Base-by-base conservation (phyloP, 92 coral and sea anemone species). In the Micromussa lordhowensis region DNA sequence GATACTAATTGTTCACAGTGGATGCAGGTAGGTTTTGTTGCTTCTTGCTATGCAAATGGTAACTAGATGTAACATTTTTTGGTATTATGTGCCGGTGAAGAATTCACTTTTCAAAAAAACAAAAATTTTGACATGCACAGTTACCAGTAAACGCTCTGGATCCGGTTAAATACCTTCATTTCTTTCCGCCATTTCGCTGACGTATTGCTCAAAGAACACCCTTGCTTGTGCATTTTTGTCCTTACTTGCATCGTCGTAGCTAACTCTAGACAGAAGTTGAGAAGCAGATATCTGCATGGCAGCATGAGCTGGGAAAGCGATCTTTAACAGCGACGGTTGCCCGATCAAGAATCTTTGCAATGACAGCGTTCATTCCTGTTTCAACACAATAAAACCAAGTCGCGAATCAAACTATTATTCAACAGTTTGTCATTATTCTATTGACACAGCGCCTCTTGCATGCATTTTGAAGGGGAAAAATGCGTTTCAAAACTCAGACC, bases 341-440 rank as follows among this genome's bases (percentile, higher is more conserved):
- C 66, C 32, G 51, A n/a, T 79, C n/a, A 87, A 30, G 53, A 61
- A 87, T 9, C 22, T 77, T 44, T 87, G 90, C 83, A 87, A 73
- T 34, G 86, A 87, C 90, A 1, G 13, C 90, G 13, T 86, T 86
- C 90, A 86, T 78, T 77, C 83, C 90, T 86, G 84, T 63, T 86
- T 24, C 83, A 78, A 78, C 22, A 51, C 32, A 40, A 85, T 6
- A 71, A 66, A 82, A 82, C 57, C 10, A 13, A 70, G 55, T 81
- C 35, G 7, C 11, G 31, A 81, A 81, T 26, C 80, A 26, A 49
- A 24, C 54, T 74, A 48, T 76, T n/a, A 19, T 76, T 76, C 18
- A 21, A 64, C 71, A 66, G 55, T 5, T 81, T 34, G 75, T 70
- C 71, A 35, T 31, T 35, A 28, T 35, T 66, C 22, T 82, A 66